Base-by-base conservation (phyloP, 2,797 vertebrate species). In the Botia almorhae region DNA sequence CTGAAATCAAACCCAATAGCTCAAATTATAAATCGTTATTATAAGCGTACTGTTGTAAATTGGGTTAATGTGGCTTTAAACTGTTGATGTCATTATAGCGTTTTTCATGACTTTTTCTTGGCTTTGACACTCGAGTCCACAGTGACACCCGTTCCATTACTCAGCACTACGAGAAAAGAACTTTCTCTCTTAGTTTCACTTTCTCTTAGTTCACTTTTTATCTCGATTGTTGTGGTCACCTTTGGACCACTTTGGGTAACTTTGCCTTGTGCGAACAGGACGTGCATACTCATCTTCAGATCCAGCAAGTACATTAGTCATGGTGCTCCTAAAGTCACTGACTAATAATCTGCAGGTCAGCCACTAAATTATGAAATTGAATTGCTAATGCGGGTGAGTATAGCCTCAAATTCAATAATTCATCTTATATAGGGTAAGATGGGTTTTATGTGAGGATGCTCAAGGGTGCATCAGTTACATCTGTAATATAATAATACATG, bases 401-500 rank as follows among this genome's bases (percentile, higher is more conserved):
- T 14, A 39, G 64, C 60, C 29, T 64, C 7, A 33, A 65, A 83
- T 78, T 79, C 48, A 74, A 78, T 72, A 79, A 63, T 84, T 67
- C 69, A 71, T 76, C 72, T 71, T 72, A 76, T 65, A 83, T 67
- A 58, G 55, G 71, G 21, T 58, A 48, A 69, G 76, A 69, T 43
- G n/a, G 60, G 33, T 50, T 68, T 74, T 68, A 74, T 69, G 48
- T 58, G 67, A 63, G 12, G n/a, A 26, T 81, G 72, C 73, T 74
- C 51, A 7, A 63, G 63, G 69, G 80, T 50, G 26, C 58, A 29
- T 82, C 70, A 64, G 39, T 63, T 58, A 46, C 81, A 61, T 61
- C 61, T 82, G 68, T 83, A 82, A 80, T 80, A 75, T 81, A 76
- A 78, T 86, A 86, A 84, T 78, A 67, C 48, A 76, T 69, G 69